Evolutionary conservation across 2,888 invertebrate species (phyloP).

Genomic region (Lobophora halterata): DNA sequence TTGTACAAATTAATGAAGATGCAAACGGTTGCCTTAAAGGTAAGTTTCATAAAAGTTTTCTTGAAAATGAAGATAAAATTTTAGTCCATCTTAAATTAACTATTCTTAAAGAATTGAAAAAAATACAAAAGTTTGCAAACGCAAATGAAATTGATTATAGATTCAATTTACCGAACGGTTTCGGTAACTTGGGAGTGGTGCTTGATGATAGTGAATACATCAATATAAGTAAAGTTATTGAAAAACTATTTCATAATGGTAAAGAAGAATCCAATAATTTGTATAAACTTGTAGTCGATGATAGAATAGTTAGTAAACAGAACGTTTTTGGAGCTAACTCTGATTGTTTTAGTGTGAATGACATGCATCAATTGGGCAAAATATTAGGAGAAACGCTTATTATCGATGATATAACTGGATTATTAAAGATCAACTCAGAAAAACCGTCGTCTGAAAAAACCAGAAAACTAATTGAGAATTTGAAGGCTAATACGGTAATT

Average conservation of each 20-base stretch:
- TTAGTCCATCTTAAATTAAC: constrained; percentile 8
- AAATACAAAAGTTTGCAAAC: neutral
- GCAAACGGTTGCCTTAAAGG: neutral
- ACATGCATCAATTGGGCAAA: neutral
- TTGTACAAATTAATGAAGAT: constrained; percentile 3
- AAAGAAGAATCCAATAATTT: neutral
- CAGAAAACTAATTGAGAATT: neutral
- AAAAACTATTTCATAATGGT: neutral
- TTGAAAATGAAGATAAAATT: constrained; percentile 8
- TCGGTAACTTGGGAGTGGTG: constrained; percentile 2
- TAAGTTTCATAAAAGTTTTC: constrained; percentile 11
- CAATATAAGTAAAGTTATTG: neutral
- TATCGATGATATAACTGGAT: constrained; percentile 3
- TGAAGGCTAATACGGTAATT: neutral
- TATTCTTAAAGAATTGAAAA: constrained; percentile 4
- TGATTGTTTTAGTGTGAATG: too few species aligned
- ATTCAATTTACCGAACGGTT: constrained; percentile 8
- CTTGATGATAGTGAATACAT: neutral
- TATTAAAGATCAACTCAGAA: constrained; percentile 5
- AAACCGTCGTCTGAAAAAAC: constrained; percentile 1
- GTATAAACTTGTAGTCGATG: neutral
- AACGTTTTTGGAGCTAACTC: too few species aligned
- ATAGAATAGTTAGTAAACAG: neutral
- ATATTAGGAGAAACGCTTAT: constrained; percentile 8
- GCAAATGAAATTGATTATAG: neutral